Evolutionary conservation across 53 echinoderm and acorn worm species (phyloP).

Genomic region (Mesocentrotus franciscanus): DNA sequence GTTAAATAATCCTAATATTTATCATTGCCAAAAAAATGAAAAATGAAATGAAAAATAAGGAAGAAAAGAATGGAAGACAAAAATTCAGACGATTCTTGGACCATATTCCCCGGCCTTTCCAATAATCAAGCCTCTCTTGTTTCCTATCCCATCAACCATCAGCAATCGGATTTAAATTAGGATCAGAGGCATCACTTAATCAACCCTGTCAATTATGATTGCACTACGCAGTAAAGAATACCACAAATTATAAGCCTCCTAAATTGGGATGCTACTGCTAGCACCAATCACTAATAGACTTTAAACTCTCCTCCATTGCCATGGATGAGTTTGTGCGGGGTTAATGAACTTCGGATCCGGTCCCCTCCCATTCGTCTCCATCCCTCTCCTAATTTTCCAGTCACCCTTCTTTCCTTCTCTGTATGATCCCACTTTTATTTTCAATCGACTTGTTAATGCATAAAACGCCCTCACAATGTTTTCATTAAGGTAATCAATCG

Average conservation of each 20-base stretch:
- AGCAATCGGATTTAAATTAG: background rate
- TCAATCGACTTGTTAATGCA: conserved; percentile 23
- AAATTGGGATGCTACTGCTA: conserved; percentile 27
- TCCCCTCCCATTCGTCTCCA: background rate
- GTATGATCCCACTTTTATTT: background rate
- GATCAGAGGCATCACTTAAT: conserved; percentile 10
- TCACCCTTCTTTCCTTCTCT: background rate
- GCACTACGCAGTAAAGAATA: background rate
- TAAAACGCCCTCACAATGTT: conserved; percentile 54
- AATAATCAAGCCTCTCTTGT: conserved; percentile 41
- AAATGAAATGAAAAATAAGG: no score
- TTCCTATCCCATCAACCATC: background rate
- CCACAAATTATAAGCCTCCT: conserved; percentile 49
- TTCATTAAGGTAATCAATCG: conserved; percentile 49
- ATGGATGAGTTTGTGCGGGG: background rate
- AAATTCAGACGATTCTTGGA: background rate
- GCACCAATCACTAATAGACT: conserved; percentile 45
- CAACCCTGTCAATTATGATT: conserved; percentile 42
- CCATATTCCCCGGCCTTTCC: background rate
- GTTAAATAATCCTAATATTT: background rate
- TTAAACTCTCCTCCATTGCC: conserved; percentile 11
- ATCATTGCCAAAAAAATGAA: background rate
- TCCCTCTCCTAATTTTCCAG: background rate
- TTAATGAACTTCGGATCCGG: conserved; percentile 30
- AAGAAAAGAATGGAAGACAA: no score